phyloP scores from a whole-genome alignment of 2,113 vertebrate genomes.

The Onychorhynchus coronatus region DNA sequence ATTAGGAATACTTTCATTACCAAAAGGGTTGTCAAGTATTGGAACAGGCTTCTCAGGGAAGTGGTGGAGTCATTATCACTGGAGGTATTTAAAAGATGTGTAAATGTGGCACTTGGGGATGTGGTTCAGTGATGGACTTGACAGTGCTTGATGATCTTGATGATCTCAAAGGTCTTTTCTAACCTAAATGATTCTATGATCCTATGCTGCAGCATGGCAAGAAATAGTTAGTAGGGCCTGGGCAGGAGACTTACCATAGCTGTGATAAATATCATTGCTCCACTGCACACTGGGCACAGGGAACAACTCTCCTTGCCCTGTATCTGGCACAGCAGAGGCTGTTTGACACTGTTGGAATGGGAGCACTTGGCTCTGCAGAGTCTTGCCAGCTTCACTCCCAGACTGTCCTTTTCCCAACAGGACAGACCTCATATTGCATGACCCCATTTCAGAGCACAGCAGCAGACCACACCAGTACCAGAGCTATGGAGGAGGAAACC shows the following conservation, averaged over 20 bases:
- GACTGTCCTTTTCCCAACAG: background rate
- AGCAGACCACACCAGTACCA: background rate
- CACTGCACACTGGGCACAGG: background rate
- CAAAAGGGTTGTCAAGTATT: background rate
- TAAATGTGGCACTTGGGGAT: background rate
- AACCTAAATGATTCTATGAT: background rate
- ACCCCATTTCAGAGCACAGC: background rate
- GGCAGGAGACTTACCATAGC: background rate
- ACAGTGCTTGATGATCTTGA: background rate
- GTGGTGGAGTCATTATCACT: background rate
- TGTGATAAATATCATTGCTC: background rate
- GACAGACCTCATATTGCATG: background rate
- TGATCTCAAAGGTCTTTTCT: background rate
- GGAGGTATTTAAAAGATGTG: background rate
- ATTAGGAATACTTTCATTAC: background rate
- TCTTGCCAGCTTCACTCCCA: background rate
- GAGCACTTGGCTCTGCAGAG: background rate
- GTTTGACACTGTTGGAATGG: background rate
- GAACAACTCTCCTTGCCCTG: background rate
- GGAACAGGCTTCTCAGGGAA: background rate
- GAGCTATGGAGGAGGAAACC: background rate
- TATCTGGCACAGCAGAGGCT: background rate
- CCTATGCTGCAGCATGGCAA: background rate
- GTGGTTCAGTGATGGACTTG: background rate
- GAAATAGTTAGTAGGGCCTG: background rate